phyloP scores from a whole-genome alignment of 1,140 invertebrate genomes.

The Pseudomyrmex gracilis region DNA sequence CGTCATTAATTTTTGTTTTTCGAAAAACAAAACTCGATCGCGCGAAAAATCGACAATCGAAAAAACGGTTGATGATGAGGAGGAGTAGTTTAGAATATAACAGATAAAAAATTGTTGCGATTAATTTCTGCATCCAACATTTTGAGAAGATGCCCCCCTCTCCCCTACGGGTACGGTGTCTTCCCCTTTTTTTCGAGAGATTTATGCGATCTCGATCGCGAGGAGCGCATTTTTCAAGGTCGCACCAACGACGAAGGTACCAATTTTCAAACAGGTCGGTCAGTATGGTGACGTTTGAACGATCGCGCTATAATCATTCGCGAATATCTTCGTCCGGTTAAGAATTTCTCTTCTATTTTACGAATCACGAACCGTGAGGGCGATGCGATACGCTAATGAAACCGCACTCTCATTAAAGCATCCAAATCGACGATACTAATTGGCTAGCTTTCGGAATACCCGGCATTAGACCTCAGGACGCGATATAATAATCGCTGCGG shows the following conservation, averaged over 20 bases:
- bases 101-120: neutral
- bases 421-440: conserved; percentile 80
- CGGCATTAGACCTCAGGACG: conserved; percentile 78
- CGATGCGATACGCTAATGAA: conserved; percentile 72
- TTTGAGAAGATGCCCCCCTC: neutral
- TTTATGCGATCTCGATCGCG: conserved; percentile 53
- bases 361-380: conserved; percentile 53
- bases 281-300: conserved; percentile 61
- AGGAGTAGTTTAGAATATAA: neutral
- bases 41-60: neutral
- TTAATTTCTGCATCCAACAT: conserved; percentile 32
- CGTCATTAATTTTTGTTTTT: neutral
- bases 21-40: neutral
- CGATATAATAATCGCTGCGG: conserved; percentile 76
- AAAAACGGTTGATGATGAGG: neutral
- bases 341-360: conserved; percentile 66
- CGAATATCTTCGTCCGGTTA: conserved; percentile 65
- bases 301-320: conserved; percentile 66
- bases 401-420: conserved; percentile 79
- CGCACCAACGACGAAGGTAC: conserved; percentile 31
- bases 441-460: conserved; percentile 79
- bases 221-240: conserved; percentile 48
- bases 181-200: conserved; percentile 24
- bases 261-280: conserved; percentile 65
- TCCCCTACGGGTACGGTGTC: neutral